phyloP scores from a whole-genome alignment of 2,113 vertebrate species.

The Gymnobelideus leadbeateri region DNA sequence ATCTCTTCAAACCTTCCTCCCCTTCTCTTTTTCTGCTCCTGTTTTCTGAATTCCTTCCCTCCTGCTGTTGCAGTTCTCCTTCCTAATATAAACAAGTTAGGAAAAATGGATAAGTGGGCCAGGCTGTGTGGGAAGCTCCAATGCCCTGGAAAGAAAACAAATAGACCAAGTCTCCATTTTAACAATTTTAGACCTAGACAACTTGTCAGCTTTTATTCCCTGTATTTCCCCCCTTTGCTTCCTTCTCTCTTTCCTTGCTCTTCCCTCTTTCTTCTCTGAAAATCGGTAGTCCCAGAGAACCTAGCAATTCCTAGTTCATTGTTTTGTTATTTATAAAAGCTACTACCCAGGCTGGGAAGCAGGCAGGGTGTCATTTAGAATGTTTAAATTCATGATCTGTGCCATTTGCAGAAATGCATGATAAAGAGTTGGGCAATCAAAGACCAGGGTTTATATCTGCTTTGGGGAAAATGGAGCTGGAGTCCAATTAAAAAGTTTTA shows the following conservation, averaged over 20 bases:
- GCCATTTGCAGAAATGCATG: neutral
- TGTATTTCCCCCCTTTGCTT: neutral
- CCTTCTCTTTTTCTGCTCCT: neutral
- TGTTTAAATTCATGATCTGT: neutral
- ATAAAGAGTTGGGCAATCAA: neutral
- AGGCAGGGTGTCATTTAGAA: slow-evolving; percentile 27
- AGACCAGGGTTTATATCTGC: neutral
- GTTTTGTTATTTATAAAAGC: neutral
- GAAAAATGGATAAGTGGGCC: neutral
- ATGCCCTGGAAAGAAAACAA: neutral
- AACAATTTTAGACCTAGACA: neutral
- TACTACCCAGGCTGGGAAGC: neutral
- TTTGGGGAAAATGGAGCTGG: neutral
- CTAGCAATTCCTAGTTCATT: neutral
- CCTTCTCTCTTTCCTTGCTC: neutral
- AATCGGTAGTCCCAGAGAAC: slow-evolving; percentile 5
- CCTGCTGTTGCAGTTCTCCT: neutral
- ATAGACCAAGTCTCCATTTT: rapidly evolving
- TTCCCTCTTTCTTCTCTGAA: neutral
- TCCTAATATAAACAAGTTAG: neutral
- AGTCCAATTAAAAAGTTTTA: neutral
- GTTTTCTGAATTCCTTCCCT: neutral
- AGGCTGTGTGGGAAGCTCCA: neutral
- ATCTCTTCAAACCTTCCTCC: neutral
- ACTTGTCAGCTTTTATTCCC: neutral